Percentiles rank a stretch among this genome's conserved stretches.
Conservation (phyloP, 2,113 vertebrate genomes). For the Hemiprocne comata region DNA sequence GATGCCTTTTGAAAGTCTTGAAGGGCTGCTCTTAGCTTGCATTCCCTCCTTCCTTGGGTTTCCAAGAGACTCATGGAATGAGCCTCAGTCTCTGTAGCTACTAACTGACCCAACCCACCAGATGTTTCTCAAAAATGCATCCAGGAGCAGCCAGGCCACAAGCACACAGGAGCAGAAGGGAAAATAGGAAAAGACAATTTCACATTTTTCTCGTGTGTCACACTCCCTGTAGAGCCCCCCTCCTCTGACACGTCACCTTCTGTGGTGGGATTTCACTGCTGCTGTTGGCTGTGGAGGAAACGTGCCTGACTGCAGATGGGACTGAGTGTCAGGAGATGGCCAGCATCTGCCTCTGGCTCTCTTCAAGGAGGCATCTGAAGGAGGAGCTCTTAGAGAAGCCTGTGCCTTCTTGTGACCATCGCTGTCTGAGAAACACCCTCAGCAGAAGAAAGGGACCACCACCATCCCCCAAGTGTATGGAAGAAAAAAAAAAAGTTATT, state of each 20-base stretch:
- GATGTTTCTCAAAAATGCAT: neutral
- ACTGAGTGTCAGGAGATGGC: neutral
- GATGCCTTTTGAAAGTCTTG: neutral
- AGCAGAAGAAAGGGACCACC: neutral
- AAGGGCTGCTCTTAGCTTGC: neutral
- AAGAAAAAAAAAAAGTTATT: neutral
- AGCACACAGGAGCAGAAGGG: neutral
- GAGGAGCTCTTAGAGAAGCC: neutral
- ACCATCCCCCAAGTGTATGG: neutral
- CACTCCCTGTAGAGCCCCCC: neutral
- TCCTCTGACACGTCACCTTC: neutral
- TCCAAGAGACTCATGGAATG: neutral
- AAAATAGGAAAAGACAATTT: constrained; percentile 23
- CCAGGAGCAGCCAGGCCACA: neutral
- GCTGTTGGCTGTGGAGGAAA: neutral
- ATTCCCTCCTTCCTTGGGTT: neutral
- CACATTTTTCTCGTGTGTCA: neutral
- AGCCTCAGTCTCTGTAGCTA: neutral
- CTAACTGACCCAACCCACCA: neutral
- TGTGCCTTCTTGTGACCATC: rapidly evolving
- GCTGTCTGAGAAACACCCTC: neutral
- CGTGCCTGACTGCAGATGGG: neutral
- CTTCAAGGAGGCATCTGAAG: neutral
- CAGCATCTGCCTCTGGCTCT: neutral
- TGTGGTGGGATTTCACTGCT: neutral